Evolutionary conservation across 2,113 vertebrate species (phyloP).

Genomic region (Nestor notabilis): DNA sequence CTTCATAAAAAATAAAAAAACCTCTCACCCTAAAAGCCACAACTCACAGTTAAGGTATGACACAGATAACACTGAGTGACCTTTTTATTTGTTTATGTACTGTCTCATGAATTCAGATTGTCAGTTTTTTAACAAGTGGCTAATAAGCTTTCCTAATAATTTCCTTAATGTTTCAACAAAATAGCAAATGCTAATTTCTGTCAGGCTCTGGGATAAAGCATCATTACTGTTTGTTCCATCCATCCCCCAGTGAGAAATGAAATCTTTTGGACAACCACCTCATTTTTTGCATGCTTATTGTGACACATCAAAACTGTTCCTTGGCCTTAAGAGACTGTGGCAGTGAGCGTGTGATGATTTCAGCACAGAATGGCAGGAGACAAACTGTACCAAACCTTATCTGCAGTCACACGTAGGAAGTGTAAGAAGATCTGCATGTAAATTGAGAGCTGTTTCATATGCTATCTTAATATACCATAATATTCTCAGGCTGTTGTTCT

Average conservation of each 20-base stretch:
- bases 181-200: not conserved
- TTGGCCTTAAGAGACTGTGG: not conserved
- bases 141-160: not conserved
- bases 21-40: fast-evolving
- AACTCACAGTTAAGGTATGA: not conserved
- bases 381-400: not conserved
- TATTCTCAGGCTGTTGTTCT: not conserved
- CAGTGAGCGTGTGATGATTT: not conserved
- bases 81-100: not conserved
- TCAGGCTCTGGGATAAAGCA: not conserved
- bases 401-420: not conserved
- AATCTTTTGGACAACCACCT: not conserved
- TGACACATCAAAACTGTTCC: not conserved
- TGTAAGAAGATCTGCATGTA: not conserved
- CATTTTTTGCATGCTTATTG: not conserved
- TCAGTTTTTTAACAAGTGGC: not conserved
- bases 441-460: slow-evolving; percentile 1
- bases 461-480: not conserved
- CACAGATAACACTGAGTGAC: not conserved
- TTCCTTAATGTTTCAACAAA: not conserved
- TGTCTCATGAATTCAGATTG: not conserved
- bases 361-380: not conserved
- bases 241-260: not conserved
- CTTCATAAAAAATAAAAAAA: not conserved
- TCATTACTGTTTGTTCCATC: not conserved